A percentile compares a stretch with the other conserved stretches of the same genome.
Conservation (phyloP, 2,797 vertebrate species). For the Bradypus variegatus region DNA sequence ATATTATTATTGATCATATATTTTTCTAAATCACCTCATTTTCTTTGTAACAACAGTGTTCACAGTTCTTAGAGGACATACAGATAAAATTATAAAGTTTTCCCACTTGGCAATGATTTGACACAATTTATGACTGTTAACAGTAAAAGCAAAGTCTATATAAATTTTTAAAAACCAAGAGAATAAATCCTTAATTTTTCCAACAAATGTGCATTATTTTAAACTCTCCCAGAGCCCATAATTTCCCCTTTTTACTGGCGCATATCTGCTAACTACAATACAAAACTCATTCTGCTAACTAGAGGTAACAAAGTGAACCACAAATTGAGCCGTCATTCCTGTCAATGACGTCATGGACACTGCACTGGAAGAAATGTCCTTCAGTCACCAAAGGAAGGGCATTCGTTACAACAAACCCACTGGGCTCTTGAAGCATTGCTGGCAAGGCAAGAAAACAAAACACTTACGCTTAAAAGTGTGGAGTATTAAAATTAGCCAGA, state of each 20-base stretch:
- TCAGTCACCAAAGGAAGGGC: slow-evolving; percentile 40
- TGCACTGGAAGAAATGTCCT: slow-evolving; percentile 55
- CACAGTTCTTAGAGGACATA: neutral
- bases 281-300: slow-evolving; percentile 56
- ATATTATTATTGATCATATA: neutral
- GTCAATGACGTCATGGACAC: slow-evolving; percentile 60
- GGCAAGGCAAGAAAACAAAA: slow-evolving; percentile 12
- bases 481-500: neutral
- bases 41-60: neutral
- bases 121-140: slow-evolving; percentile 21
- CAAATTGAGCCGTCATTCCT: slow-evolving; percentile 67
- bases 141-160: neutral
- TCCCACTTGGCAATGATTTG: slow-evolving; percentile 1
- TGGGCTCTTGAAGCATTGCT: neutral
- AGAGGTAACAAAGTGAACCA: slow-evolving; percentile 65
- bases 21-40: slow-evolving; percentile 11
- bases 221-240: neutral
- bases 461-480: neutral
- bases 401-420: neutral
- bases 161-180: slow-evolving; percentile 35
- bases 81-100: neutral
- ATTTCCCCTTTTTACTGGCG: slow-evolving; percentile 51
- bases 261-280: slow-evolving; percentile 55
- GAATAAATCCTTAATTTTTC: slow-evolving; percentile 35
- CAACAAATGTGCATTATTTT: slow-evolving; percentile 41